Evolutionary conservation across 2,888 invertebrate species (phyloP).

Genomic region (Mesoligia furuncula): DNA sequence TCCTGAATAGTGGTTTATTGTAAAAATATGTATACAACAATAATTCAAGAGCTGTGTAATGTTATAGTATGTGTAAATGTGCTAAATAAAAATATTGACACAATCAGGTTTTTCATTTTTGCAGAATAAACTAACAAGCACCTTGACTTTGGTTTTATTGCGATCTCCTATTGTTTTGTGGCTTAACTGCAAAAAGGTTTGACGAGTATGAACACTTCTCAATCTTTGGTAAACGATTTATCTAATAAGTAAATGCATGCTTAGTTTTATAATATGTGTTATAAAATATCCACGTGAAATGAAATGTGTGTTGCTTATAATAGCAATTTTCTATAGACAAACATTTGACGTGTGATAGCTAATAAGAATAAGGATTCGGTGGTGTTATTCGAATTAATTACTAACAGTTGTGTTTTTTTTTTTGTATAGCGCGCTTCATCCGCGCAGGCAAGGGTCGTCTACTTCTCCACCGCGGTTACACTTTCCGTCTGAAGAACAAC

Average conservation of each 20-base stretch:
- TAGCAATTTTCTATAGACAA: neutral
- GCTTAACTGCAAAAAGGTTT: slow-evolving; percentile 11
- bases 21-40: slow-evolving; percentile 33
- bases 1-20: slow-evolving; percentile 32
- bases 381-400: slow-evolving; percentile 31
- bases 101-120: slow-evolving; percentile 63
- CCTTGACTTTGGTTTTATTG: slow-evolving; percentile 51
- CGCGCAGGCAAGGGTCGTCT: slow-evolving; percentile 87
- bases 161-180: neutral
- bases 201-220: slow-evolving; percentile 19
- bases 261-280: slow-evolving; percentile 33
- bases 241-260: slow-evolving; percentile 35
- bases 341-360: slow-evolving; percentile 46
- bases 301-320: neutral
- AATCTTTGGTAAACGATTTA: slow-evolving; percentile 10
- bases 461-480: slow-evolving; percentile 87
- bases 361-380: slow-evolving; percentile 23
- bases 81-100: slow-evolving; percentile 68
- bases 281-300: slow-evolving; percentile 49
- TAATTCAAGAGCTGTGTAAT: slow-evolving; percentile 58
- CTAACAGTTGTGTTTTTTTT: slow-evolving; percentile 58
- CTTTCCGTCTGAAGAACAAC: slow-evolving; percentile 88
- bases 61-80: slow-evolving; percentile 67
- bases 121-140: slow-evolving; percentile 34
- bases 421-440: slow-evolving; percentile 85